Evolutionary conservation across 2,797 vertebrate species (phyloP).

Genomic region (Danio albolineatus): DNA sequence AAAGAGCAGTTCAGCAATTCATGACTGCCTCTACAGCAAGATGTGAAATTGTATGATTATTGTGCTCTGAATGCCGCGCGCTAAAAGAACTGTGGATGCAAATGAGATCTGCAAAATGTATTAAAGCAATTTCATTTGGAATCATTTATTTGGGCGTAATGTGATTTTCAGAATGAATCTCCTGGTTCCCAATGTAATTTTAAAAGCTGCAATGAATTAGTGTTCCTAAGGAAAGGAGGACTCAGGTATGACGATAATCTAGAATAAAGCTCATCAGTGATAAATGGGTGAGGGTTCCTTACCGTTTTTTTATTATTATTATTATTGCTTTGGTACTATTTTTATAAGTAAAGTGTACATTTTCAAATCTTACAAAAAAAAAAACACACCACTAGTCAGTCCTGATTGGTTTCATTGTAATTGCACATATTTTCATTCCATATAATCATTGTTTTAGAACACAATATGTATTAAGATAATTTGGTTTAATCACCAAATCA

Average conservation of each 20-base stretch:
- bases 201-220: not conserved
- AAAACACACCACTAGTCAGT: too few relatives aligned
- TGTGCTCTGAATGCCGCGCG: not conserved
- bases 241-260: not conserved
- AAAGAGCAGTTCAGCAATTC: not conserved
- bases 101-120: not conserved
- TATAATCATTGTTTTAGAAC: too few relatives aligned
- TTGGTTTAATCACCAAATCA: too few relatives aligned
- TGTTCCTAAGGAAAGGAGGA: not conserved
- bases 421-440: too few relatives aligned
- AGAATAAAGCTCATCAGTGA: not conserved
- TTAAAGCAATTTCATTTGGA: not conserved
- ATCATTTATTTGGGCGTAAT: not conserved
- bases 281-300: too few relatives aligned
- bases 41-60: not conserved
- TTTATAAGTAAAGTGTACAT: too few relatives aligned
- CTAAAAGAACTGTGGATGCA: not conserved
- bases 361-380: too few relatives aligned
- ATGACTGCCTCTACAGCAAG: not conserved
- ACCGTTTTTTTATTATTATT: too few relatives aligned
- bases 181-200: not conserved
- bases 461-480: too few relatives aligned
- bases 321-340: too few relatives aligned
- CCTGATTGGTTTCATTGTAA: too few relatives aligned
- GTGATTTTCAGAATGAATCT: slow-evolving; percentile 20